These are phyloP conservation scores for Rhyacophila evoluta DNA, from an alignment of 2,888 invertebrate species.

Conservation along the genomic window DNA sequence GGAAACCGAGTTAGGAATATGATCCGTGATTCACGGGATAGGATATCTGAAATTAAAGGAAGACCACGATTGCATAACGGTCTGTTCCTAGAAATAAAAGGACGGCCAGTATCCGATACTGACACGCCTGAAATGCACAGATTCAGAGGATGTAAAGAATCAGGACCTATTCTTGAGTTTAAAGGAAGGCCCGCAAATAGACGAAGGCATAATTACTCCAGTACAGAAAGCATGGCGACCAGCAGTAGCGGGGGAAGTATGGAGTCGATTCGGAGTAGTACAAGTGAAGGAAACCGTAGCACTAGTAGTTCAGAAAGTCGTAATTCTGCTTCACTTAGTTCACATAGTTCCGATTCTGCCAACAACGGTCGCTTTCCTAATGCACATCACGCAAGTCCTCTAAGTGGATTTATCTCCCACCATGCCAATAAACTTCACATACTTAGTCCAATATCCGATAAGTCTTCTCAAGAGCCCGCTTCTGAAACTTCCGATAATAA, in stretches of 20 bases:
- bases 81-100: slow-evolving; percentile 80
- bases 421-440: slow-evolving; percentile 85
- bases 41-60: slow-evolving; percentile 75
- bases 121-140: slow-evolving; percentile 71
- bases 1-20: slow-evolving; percentile 69
- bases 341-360: slow-evolving; percentile 87
- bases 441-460: slow-evolving; percentile 90
- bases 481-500: slow-evolving; percentile 87
- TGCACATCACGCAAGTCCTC: slow-evolving; percentile 72
- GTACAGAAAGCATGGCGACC: slow-evolving; percentile 89
- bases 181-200: slow-evolving; percentile 72
- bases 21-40: slow-evolving; percentile 70
- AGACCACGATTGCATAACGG: slow-evolving; percentile 78
- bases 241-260: slow-evolving; percentile 90
- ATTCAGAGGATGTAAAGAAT: slow-evolving; percentile 69
- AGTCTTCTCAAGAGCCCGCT: slow-evolving; percentile 88
- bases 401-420: slow-evolving; percentile 77
- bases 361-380: slow-evolving; percentile 71
- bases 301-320: slow-evolving; percentile 88
- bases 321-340: slow-evolving; percentile 86
- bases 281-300: slow-evolving; percentile 88
- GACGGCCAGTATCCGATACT: slow-evolving; percentile 74
- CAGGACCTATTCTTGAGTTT: slow-evolving; percentile 73
- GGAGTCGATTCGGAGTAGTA: slow-evolving; percentile 88
- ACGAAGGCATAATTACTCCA: slow-evolving; percentile 76